phyloP scores from a whole-genome alignment of 2,113 vertebrate species.

The Polyodon spathula region DNA sequence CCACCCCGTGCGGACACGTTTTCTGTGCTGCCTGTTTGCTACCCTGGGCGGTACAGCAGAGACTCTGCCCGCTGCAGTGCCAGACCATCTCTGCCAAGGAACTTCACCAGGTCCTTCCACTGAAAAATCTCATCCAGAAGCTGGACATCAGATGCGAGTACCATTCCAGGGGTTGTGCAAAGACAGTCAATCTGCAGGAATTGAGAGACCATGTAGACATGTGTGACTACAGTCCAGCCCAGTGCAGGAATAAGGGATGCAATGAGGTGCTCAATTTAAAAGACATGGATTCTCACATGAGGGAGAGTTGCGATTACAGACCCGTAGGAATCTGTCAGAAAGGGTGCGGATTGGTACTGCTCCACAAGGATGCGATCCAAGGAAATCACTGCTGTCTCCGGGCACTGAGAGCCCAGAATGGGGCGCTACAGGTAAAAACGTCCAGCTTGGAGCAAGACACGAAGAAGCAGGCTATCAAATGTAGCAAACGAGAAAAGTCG shows the following conservation, averaged over 20 bases:
- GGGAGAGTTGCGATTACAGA: slow-evolving; percentile 13
- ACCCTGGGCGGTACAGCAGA: slow-evolving; percentile 43
- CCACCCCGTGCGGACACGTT: slow-evolving; percentile 50
- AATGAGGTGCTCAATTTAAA: background rate
- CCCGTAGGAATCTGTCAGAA: slow-evolving; percentile 24
- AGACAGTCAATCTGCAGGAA: slow-evolving; percentile 26
- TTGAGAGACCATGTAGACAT: slow-evolving; percentile 37
- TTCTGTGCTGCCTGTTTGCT: slow-evolving; percentile 50
- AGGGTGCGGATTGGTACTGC: slow-evolving; percentile 35
- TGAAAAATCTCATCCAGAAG: slow-evolving; percentile 39
- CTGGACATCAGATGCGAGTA: slow-evolving; percentile 39
- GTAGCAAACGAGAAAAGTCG: slow-evolving; percentile 34
- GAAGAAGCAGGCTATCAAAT: slow-evolving; percentile 14
- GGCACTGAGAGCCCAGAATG: slow-evolving; percentile 31
- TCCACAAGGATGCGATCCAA: background rate
- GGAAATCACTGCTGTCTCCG: slow-evolving; percentile 37
- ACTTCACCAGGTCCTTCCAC: slow-evolving; percentile 37
- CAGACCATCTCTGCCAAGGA: slow-evolving; percentile 32
- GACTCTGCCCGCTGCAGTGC: slow-evolving; percentile 44
- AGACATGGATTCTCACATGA: slow-evolving; percentile 24
- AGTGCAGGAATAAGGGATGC: slow-evolving; percentile 1
- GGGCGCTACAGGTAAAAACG: slow-evolving; percentile 31
- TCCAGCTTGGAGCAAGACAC: slow-evolving; percentile 34
- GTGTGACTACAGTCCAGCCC: slow-evolving; percentile 32
- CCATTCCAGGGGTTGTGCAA: slow-evolving; percentile 29